These are phyloP conservation scores for Meganola albula DNA, from an alignment of 2,888 invertebrate genomes.

Conservation along the genomic window DNA sequence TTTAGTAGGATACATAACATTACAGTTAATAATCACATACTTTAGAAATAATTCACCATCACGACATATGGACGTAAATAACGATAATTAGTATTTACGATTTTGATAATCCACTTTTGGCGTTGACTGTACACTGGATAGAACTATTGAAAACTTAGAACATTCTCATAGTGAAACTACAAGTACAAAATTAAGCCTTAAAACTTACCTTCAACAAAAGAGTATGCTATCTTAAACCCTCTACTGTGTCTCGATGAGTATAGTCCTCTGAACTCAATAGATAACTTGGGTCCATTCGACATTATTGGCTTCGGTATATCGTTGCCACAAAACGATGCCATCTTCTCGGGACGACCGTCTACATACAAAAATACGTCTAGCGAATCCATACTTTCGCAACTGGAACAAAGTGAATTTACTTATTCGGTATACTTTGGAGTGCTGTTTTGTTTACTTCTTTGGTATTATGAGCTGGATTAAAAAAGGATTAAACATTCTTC, in stretches of 20 bases:
- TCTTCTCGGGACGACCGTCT: conserved; percentile 89
- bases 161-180: too few relatives aligned
- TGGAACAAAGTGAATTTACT: conserved; percentile 62
- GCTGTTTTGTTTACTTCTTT: conserved; percentile 16
- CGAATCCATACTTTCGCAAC: conserved; percentile 88
- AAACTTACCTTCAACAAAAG: conserved; percentile 90
- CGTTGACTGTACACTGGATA: too few relatives aligned
- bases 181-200: conserved; percentile 22
- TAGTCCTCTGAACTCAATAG: conserved; percentile 89
- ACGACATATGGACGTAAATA: too few relatives aligned
- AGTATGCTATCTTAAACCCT: conserved; percentile 92
- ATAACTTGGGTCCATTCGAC: conserved; percentile 92
- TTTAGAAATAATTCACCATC: too few relatives aligned
- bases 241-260: conserved; percentile 85
- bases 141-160: too few relatives aligned
- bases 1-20: too few relatives aligned
- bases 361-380: conserved; percentile 88
- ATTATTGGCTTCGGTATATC: conserved; percentile 91
- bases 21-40: too few relatives aligned
- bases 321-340: conserved; percentile 92
- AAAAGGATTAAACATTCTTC: too few relatives aligned
- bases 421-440: conserved; percentile 24
- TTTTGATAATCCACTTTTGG: too few relatives aligned
- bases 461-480: too few relatives aligned
- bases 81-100: too few relatives aligned